Evolutionary conservation across 2,888 invertebrate species (phyloP).

Genomic region (Odontocolon sp.): DNA sequence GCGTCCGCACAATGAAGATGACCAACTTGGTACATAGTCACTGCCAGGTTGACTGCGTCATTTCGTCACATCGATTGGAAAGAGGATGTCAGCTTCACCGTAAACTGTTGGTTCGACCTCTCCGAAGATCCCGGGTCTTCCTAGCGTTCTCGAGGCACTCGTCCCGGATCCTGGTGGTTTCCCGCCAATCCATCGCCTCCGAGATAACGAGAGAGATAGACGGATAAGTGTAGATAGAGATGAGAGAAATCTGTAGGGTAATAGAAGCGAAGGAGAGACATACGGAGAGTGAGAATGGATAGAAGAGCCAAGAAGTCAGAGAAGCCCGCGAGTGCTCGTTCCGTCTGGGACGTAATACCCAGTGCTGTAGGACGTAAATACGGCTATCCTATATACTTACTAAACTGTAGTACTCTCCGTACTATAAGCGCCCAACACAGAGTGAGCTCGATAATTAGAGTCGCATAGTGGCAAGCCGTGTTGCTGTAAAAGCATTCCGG

Average conservation of each 20-base stretch:
- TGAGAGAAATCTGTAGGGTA: conserved; percentile 20
- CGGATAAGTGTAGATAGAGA: conserved; percentile 12
- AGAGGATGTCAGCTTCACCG: no score
- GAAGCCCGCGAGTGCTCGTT: conserved; percentile 30
- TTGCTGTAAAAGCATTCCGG: conserved; percentile 72
- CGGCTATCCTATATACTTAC: neutral
- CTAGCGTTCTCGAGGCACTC: neutral
- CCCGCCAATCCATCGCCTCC: conserved; percentile 27
- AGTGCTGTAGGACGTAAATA: conserved; percentile 1
- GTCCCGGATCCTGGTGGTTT: conserved; percentile 27
- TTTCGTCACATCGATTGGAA: no score
- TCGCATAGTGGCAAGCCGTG: conserved; percentile 72
- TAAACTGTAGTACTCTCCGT: conserved; percentile 8
- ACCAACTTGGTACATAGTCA: no score
- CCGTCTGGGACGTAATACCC: conserved; percentile 20
- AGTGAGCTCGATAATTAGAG: conserved; percentile 69
- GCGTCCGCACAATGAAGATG: no score
- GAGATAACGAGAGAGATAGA: conserved; percentile 26
- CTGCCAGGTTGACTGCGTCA: no score
- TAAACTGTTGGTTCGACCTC: no score
- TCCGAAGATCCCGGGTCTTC: neutral
- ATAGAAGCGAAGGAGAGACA: conserved; percentile 1
- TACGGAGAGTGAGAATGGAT: conserved; percentile 28
- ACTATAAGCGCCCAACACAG: conserved; percentile 36
- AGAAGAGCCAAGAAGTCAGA: conserved; percentile 35